Conservation (phyloP, 2,888 invertebrate species). For the Lasioglossum figueresi region DNA sequence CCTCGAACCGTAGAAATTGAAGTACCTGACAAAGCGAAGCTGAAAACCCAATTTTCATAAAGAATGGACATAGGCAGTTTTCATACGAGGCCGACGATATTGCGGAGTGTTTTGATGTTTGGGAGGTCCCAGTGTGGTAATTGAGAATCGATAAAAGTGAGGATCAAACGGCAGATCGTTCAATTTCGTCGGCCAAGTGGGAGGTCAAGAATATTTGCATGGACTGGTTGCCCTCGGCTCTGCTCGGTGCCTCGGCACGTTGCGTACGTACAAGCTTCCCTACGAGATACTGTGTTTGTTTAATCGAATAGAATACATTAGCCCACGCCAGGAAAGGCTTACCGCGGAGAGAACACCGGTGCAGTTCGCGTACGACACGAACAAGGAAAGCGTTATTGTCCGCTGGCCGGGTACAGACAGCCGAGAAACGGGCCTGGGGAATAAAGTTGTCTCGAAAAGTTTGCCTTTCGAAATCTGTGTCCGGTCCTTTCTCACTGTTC, state of each 20-base stretch:
- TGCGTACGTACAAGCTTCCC: constrained; percentile 64
- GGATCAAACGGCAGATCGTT: constrained; percentile 66
- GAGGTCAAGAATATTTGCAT: constrained; percentile 69
- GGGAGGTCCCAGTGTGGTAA: neutral
- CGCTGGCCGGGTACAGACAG: constrained; percentile 33
- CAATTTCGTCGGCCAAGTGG: constrained; percentile 69
- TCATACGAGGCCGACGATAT: too few relatives aligned
- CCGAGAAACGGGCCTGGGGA: constrained; percentile 28
- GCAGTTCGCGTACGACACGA: constrained; percentile 35
- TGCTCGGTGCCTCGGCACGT: constrained; percentile 48
- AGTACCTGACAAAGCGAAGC: too few relatives aligned
- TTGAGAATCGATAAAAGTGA: constrained; percentile 45
- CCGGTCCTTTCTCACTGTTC: constrained; percentile 42
- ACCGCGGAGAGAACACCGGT: constrained; percentile 52
- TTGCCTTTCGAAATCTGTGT: constrained; percentile 48
- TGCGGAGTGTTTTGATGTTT: neutral
- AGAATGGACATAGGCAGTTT: too few relatives aligned
- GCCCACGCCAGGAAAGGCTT: constrained; percentile 73
- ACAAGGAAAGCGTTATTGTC: constrained; percentile 59
- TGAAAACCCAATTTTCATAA: too few relatives aligned
- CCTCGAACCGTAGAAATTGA: too few relatives aligned
- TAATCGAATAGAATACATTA: constrained; percentile 80
- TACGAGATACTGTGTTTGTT: constrained; percentile 75
- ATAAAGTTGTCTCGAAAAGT: constrained; percentile 62
- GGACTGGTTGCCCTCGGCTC: constrained; percentile 51